Base-by-base conservation (phyloP, 2,113 vertebrate genomes). In the Calidris pygmaea region DNA sequence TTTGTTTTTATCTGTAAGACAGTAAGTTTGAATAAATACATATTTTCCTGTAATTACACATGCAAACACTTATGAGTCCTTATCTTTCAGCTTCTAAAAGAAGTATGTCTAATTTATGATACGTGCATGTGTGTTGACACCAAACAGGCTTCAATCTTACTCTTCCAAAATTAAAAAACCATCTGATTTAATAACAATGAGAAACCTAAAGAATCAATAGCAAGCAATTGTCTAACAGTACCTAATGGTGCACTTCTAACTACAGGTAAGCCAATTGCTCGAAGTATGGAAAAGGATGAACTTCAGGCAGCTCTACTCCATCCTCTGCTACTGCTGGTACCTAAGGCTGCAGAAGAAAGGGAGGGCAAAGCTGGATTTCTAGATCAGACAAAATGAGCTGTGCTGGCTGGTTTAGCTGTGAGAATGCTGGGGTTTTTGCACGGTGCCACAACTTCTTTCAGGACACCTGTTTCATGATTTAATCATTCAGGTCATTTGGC, bases 1-100 rank as follows among this genome's bases (percentile, higher is more conserved):
- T 96, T 81, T 55, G 19, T 50, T 84, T 95, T 95, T 94, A 87
- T 52, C 37, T 91, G 87, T 91, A 95, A 96, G 90, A 88, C 58
- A 89, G 89, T 87, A 94, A 72, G 72, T 87, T 82, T 95, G 81
- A 96, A 93, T 95, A 97, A 96, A 96, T 96, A 55, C 58, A 39
- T 43, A 10, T 81, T 82, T 84, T 63, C 71, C 88, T 92, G 24
- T 89, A 95, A 96, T 97, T 96, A 91, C 90, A 90, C 88, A 91
- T 75, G 43, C 62, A 96, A 73, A 95, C 47, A 91, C 23, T 90
- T 89, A 70, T 66, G 79, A 97, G 43, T 79, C 71, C 67, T 90
- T 53, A 34, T 43, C 76, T 82, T 91, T 39, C 50, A 58, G 66
- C 90, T 55, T 56, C 87, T 95, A 80, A 67, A 66, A 86, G 82